Evolutionary conservation across 1,140 invertebrate species (phyloP).

Genomic region (Orius laevigatus): DNA sequence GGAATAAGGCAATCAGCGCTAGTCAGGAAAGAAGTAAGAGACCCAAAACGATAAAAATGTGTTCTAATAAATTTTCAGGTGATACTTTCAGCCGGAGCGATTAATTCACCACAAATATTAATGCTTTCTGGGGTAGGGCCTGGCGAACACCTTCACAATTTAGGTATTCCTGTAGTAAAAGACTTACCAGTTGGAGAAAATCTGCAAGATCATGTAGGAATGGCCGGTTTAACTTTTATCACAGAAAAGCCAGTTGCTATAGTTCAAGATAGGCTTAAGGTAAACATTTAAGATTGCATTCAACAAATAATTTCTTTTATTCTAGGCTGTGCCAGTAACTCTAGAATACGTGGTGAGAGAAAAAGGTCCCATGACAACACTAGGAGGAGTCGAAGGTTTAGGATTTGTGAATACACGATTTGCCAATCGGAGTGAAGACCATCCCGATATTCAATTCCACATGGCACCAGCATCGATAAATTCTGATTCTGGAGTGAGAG

Average conservation of each 20-base stretch:
- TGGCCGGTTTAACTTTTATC: conserved; percentile 62
- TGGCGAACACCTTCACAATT: conserved; percentile 45
- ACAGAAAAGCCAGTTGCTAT: conserved; percentile 59
- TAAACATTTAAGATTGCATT: conserved; percentile 3
- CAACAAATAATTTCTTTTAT: conserved; percentile 18
- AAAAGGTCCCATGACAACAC: conserved; percentile 64
- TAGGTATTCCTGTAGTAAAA: conserved; percentile 52
- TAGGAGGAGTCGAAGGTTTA: conserved; percentile 70
- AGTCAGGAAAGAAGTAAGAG: conserved; percentile 49
- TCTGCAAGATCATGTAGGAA: conserved; percentile 66
- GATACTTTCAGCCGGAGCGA: conserved; percentile 60
- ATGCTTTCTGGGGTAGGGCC: conserved; percentile 82
- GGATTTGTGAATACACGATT: conserved; percentile 70
- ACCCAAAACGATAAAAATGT: too few relatives aligned
- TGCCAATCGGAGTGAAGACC: conserved; percentile 50
- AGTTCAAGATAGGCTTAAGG: conserved; percentile 37
- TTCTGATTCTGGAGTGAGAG: conserved; percentile 55
- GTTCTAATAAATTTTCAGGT: conserved; percentile 17
- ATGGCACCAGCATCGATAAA: conserved; percentile 73
- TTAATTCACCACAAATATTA: conserved; percentile 63
- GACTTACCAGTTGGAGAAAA: conserved; percentile 52
- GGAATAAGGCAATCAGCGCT: conserved; percentile 43
- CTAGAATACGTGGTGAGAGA: conserved; percentile 62
- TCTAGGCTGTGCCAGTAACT: conserved; percentile 54
- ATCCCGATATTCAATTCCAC: conserved; percentile 73